Evolutionary conservation across 1,140 invertebrate genomes (phyloP), one percentile per base, ranked within the genome.

Genomic region (Scylla paramamosain): DNA sequence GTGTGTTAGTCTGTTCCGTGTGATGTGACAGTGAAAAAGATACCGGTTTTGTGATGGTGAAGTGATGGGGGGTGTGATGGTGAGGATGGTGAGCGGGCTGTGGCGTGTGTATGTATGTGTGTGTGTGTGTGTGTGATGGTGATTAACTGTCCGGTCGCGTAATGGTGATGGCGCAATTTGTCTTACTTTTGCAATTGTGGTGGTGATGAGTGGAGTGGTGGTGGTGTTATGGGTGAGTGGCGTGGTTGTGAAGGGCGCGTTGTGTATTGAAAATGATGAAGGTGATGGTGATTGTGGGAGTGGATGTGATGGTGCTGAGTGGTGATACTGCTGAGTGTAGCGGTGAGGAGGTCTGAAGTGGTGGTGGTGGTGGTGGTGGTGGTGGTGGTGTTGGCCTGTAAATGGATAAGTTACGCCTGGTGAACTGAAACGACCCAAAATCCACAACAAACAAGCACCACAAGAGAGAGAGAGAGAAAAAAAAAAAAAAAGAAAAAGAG

Each of bases 201-300:
- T 59, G 39, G 32, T 83, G 91, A 20, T 8, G 31, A 31, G 82
- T 28, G 28, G 82, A 31, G 92, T n/a, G 67, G 28, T 31, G 92
- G 32, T 39, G 48, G 67, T n/a, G 25, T 6, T n/a, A 8, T 77
- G 59, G 28, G 31, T 92, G 91, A 32, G 0, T 52, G 32, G 91
- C 59, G 67, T 82, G 32, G 52, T 92, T 25, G 20, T 25, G 91
- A 82, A 46, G 91, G 77, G 77, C 77, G 91, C 82, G 91, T 52
- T 82, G n/a, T 59, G 87, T 10, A 48, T 8, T 52, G 52, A 39
- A 16, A 31, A 77, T 20, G 12, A 28, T 77, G 67, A 3, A 83
- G 29, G 67, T 25, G 67, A 39, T 45, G 67, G 67, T 45, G 82
- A 46, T n/a, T 82, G 32, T 46, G 77, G 0, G 91, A 32, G n/a